Base-by-base conservation (phyloP, 2,888 invertebrate species). In the Leptura quadrifasciata region DNA sequence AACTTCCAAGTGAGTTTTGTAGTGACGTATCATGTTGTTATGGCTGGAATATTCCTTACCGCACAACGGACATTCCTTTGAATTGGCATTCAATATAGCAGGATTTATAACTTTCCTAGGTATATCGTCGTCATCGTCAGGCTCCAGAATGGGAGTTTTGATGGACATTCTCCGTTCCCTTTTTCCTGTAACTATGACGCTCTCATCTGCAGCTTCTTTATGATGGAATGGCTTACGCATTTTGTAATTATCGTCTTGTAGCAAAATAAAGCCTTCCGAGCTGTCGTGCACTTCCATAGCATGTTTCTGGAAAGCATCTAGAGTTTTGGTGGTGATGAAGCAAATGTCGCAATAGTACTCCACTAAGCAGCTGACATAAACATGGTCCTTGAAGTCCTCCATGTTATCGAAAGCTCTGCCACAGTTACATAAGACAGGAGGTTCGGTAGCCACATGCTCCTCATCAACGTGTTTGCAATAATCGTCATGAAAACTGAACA, bases 1-100 rank as follows among this genome's bases (percentile, higher is more conserved):
- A 18, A 52, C 72, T 65, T 78, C 77, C 57, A 80, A 63, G 63
- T 83, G 84, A 0, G 76, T 78, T 82, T 90, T 91, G 80, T 91
- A 90, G 87, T 93, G 93, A 82, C 92, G 91, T 10, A 92, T 89
- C 88, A 93, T 90, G 85, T 91, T 91, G 60, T 91, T 90, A 83
- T 92, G 92, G 81, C 88, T 91, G 58, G 90, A 91, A 81, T 91
- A 91, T 81, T 91, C 90, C 84, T 91, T 92, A 15, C 90, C 90
- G 82, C 92, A 93, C 58, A 91, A 82, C 0, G 92, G 91, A 81
- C 93, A 93, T 77, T 90, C 90, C 0, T 79, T 77, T 0, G 81
- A 80, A 58, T 47, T 69, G 2, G 78, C 73, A 9, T 73, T 55
- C 10, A 78, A 61, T 39, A 70, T 63, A 18, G 63, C 58, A 5